Conservation (phyloP, 2,113 vertebrate genomes). For the Sinocyclocheilus maitianheensis region DNA sequence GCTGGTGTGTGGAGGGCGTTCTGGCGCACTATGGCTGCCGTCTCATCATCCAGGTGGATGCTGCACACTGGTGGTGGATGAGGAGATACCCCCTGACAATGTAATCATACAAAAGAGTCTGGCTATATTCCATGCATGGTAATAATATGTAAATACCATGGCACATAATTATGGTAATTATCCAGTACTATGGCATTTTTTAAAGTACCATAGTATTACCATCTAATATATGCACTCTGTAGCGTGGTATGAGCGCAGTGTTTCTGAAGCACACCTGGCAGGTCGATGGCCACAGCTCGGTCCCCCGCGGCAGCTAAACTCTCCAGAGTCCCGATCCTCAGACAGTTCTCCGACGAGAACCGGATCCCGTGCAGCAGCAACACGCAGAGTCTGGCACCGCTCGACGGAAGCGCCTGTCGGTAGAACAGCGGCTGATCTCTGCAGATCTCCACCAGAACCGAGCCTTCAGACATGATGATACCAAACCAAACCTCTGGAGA, state of each 20-base stretch:
- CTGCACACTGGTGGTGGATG: too few species aligned
- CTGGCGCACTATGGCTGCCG: too few species aligned
- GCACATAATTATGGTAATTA: neutral
- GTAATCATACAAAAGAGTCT: neutral
- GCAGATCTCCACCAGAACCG: constrained; percentile 70
- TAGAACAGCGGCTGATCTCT: constrained; percentile 83
- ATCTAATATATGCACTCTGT: neutral
- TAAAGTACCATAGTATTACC: neutral
- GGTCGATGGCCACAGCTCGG: constrained; percentile 83
- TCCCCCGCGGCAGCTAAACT: constrained; percentile 83
- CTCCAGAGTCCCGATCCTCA: constrained; percentile 81
- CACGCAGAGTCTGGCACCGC: constrained; percentile 70
- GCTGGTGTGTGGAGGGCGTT: too few species aligned
- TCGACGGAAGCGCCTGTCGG: constrained; percentile 73
- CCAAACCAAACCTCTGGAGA: too few species aligned
- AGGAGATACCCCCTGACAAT: too few species aligned
- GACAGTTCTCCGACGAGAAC: constrained; percentile 93
- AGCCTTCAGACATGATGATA: constrained; percentile 65
- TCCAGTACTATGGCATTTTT: neutral
- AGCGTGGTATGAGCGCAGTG: neutral
- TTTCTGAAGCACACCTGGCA: constrained; percentile 81
- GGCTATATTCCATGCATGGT: neutral
- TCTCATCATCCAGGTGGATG: too few species aligned
- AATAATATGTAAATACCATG: neutral
- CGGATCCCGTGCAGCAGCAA: constrained; percentile 92